A percentile compares a stretch with the other conserved stretches of the same genome.
These are phyloP conservation scores for Phortica variegata DNA, from an alignment of 1,140 invertebrate genomes.

Conservation along the genomic window DNA sequence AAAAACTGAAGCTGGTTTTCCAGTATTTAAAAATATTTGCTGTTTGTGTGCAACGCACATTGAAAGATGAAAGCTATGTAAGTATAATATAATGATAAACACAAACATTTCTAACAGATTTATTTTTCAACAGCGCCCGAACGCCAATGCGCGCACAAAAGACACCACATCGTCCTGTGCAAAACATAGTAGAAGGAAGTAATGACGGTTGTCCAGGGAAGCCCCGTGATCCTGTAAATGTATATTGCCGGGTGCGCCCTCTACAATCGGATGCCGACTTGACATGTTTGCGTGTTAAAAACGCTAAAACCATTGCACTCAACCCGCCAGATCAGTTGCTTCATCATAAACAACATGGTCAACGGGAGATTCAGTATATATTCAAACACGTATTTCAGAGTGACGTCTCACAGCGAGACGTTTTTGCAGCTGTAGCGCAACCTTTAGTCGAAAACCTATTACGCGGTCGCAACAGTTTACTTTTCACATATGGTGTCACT, in stretches of 20 bases:
- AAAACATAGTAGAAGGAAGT: constrained; percentile 18
- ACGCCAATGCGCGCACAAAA: constrained; percentile 44
- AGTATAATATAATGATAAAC: constrained; percentile 13
- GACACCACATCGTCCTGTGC: constrained; percentile 21
- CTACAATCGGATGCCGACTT: constrained; percentile 66
- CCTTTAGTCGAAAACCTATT: constrained; percentile 83
- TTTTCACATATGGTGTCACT: constrained; percentile 96
- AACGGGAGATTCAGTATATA: constrained; percentile 73
- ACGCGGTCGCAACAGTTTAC: constrained; percentile 80
- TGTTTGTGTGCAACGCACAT: too few relatives aligned
- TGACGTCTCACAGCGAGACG: constrained; percentile 73
- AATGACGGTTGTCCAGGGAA: constrained; percentile 22
- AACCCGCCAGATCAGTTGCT: constrained; percentile 66
- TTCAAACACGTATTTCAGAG: constrained; percentile 86
- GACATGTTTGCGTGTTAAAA: constrained; percentile 73
- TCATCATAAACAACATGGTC: constrained; percentile 63
- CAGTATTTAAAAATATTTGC: too few relatives aligned
- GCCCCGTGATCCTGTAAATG: constrained; percentile 69
- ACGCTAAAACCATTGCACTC: constrained; percentile 65
- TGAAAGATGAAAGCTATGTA: constrained; percentile 37
- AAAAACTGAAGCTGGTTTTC: too few relatives aligned
- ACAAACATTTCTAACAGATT: neutral
- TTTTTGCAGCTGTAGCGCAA: constrained; percentile 79
- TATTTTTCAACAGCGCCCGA: constrained; percentile 35
- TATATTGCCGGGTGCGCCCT: constrained; percentile 80